Evolutionary conservation across 2,797 vertebrate species (phyloP), one percentile per base, ranked within the genome.

Genomic region (Sparidentex hasta): DNA sequence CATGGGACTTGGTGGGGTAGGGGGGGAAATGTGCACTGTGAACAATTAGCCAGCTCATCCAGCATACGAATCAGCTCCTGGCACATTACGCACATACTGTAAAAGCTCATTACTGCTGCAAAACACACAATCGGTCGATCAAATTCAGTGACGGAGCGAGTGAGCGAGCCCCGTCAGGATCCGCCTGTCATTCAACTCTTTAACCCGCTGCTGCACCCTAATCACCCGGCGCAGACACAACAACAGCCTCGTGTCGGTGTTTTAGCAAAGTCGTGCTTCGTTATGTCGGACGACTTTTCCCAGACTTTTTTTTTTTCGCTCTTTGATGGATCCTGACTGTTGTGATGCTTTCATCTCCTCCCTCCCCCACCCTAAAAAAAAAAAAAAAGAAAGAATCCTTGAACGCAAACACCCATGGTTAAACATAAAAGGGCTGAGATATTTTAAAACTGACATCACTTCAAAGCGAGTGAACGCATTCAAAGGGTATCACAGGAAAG

Each of bases 391-490:
- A 77, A 68, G 57, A 88, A 85, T 81, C 80, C 81, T 85, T 68
- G 76, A 93, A 93, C 64, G 80, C 91, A 90, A 93, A 93, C 91
- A 93, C 84, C 88, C 83, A 72, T 89, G 90, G 90, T 92, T 93
- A 89, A 82, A 93, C 90, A 93, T 93, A 90, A 93, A 92, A 94
- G 90, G 84, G 71, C 47, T 69, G 87, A 89, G 91, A 92, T 93
- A 91, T 92, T 92, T 92, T 87, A 87, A 94, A 93, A 92, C 88
- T 93, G 93, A 93, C 94, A 92, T 84, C 83, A 89, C 93, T 94
- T 94, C 93, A 94, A 94, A 94, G 91, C 86, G 61, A 84, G 75
- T 59, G 90, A 91, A 78, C 87, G 78, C 87, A 93, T 94, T 92
- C 91, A 93, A 94, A 94, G 91, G 88, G 85, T 84, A 93, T 93